Evolutionary conservation across 2,113 vertebrate genomes (phyloP), one percentile per base, ranked within the genome.

Genomic region (Proterorhinus semilunaris): DNA sequence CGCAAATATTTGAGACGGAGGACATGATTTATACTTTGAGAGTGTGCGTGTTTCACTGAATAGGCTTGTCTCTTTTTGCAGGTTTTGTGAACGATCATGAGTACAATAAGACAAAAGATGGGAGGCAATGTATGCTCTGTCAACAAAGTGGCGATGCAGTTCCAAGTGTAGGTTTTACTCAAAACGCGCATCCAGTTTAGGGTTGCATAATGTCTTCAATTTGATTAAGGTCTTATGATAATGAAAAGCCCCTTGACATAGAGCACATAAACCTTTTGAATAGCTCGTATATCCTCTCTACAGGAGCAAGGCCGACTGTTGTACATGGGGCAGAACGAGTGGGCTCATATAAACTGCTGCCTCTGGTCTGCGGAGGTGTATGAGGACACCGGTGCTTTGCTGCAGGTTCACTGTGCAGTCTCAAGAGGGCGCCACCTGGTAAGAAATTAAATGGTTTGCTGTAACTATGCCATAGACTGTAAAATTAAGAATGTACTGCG

Each of bases 351-450:
- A 8, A 97, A 96, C 87, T 97, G 95, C 84, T 95, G 95, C 83
- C 91, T 96, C 57, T 96, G 95, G 95, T 97, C 96, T 52, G 95
- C 96, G 0, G 96, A 97, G 86, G 96, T 97, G 21, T 95, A 95
- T 62, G 95, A 97, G 68, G 92, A 94, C 0, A 93, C 93, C 0
- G 91, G 94, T 0, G 94, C 95, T 11, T 92, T 96, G 45, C 85
- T 95, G 79, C 94, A 96, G 3, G 95, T 97, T 44, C 95, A 96
- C 51, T 94, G 91, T 1, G 95, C 95, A 0, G 94, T 96, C 43
- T 93, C 94, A 43, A 93, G 96, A 43, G 96, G 95, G 17, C 93
- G 95, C 62, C 92, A 94, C 77, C 87, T 97, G 95, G 95, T 96
- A 70, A 90, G 90, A 36, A 75, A 77, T 62, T 9, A 13, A 17